phyloP scores from a whole-genome alignment of 53 echinoderm and acorn worm species.

The Luidia sarsii region DNA sequence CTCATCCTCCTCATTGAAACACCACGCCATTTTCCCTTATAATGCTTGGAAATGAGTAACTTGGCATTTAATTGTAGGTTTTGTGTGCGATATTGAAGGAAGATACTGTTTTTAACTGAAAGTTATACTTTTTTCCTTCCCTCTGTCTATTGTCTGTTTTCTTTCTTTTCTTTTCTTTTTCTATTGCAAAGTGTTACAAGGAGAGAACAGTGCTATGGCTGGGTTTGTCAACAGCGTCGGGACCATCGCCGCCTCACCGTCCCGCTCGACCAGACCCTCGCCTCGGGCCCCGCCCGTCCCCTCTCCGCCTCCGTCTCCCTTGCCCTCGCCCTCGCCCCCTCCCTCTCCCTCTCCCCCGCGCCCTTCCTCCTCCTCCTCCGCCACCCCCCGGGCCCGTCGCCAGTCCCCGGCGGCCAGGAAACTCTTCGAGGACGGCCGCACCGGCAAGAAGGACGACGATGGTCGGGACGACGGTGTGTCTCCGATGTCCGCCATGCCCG shows the following conservation, averaged over 20 bases:
- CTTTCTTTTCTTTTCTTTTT: neutral
- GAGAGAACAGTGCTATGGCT: slow-evolving; percentile 48
- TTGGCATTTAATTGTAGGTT: neutral
- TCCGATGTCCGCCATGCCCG: slow-evolving; percentile 16
- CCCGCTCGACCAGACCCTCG: too few species aligned
- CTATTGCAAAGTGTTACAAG: slow-evolving; percentile 34
- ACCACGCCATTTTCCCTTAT: too few species aligned
- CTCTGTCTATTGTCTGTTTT: neutral
- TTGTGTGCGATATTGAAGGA: neutral
- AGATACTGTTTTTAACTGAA: neutral
- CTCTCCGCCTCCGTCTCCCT: neutral
- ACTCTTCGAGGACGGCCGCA: slow-evolving; percentile 26
- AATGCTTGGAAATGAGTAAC: too few species aligned
- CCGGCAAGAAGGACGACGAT: too few species aligned
- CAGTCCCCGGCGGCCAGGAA: slow-evolving; percentile 33
- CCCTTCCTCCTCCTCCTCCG: neutral
- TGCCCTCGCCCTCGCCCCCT: neutral
- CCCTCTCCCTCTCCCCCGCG: neutral
- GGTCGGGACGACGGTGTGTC: too few species aligned
- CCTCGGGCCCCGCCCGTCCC: neutral
- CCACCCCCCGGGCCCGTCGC: slow-evolving; percentile 11
- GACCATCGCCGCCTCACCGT: slow-evolving; percentile 48
- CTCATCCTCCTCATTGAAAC: too few species aligned
- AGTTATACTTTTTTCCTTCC: neutral
- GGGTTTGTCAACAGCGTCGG: slow-evolving; percentile 50